These are phyloP conservation scores for Trinorchestia longiramus DNA, from an alignment of 1,140 invertebrate species.

Conservation along the genomic window DNA sequence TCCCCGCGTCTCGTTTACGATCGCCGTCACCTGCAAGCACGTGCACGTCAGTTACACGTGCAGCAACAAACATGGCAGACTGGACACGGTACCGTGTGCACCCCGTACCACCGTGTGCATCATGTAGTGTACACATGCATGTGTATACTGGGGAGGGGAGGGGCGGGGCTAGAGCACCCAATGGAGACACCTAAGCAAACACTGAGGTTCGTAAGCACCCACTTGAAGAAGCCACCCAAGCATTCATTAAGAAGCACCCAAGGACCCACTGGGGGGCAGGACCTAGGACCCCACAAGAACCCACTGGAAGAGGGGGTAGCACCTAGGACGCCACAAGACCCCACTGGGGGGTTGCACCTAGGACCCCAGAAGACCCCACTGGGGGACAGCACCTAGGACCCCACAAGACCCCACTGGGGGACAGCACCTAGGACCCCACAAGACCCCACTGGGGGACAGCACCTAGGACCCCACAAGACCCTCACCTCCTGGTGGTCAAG, in stretches of 20 bases:
- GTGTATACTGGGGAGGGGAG: too few species aligned
- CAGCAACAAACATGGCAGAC: too few species aligned
- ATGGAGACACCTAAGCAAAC: too few species aligned
- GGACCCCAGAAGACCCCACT: neutral
- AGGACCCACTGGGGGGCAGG: too few species aligned
- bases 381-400: neutral
- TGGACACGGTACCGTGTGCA: too few species aligned
- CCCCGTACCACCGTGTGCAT: too few species aligned
- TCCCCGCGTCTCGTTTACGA: constrained; percentile 87
- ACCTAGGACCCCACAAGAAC: neutral
- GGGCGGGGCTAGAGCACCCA: too few species aligned
- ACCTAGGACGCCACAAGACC: too few species aligned
- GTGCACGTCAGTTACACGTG: neutral
- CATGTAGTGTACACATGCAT: too few species aligned
- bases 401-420: neutral
- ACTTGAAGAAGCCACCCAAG: too few species aligned
- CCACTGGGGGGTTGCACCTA: too few species aligned
- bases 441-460: neutral
- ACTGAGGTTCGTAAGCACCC: too few species aligned
- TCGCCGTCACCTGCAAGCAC: constrained; percentile 78
- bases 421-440: neutral
- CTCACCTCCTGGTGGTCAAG: constrained; percentile 79
- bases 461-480: neutral
- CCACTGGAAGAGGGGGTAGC: neutral
- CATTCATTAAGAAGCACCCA: neutral